These are phyloP conservation scores for Spizaetus ornatus DNA, from an alignment of 2,113 vertebrate species.

Conservation along the genomic window DNA sequence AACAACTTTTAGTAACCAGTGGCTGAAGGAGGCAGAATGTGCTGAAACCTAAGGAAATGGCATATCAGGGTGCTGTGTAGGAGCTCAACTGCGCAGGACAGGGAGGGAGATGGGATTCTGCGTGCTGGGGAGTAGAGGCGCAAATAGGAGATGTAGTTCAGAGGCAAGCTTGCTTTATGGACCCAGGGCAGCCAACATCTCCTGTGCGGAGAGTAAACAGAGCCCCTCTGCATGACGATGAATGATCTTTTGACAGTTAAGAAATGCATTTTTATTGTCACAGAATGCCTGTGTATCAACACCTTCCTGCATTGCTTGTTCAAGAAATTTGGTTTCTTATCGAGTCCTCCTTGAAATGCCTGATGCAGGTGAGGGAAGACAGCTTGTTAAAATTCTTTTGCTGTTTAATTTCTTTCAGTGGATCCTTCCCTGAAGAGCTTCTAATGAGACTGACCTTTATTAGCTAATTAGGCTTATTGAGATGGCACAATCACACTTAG, in stretches of 20 bases:
- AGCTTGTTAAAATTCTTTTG: conserved; percentile 16
- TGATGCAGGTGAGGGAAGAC: background rate
- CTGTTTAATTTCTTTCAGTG: conserved; percentile 7
- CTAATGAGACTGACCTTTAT: conserved; percentile 67
- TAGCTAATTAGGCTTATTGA: conserved; percentile 54
- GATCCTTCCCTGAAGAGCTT: conserved; percentile 45
- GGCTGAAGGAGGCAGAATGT: background rate
- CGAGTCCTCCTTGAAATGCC: background rate
- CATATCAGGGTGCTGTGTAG: background rate
- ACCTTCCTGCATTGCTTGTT: background rate
- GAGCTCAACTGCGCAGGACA: background rate
- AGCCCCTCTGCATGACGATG: background rate
- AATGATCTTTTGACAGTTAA: background rate
- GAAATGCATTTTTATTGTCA: background rate
- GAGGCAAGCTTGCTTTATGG: background rate
- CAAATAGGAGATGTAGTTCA: background rate
- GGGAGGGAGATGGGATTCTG: background rate
- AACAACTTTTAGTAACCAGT: background rate
- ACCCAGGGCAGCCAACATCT: background rate
- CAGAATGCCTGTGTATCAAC: background rate
- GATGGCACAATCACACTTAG: background rate
- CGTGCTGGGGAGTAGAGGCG: background rate
- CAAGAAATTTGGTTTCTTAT: background rate
- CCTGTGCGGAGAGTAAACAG: background rate
- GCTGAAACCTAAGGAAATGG: background rate